Conservation (phyloP, 1,140 invertebrate genomes). For the Drosophila lowei region DNA sequence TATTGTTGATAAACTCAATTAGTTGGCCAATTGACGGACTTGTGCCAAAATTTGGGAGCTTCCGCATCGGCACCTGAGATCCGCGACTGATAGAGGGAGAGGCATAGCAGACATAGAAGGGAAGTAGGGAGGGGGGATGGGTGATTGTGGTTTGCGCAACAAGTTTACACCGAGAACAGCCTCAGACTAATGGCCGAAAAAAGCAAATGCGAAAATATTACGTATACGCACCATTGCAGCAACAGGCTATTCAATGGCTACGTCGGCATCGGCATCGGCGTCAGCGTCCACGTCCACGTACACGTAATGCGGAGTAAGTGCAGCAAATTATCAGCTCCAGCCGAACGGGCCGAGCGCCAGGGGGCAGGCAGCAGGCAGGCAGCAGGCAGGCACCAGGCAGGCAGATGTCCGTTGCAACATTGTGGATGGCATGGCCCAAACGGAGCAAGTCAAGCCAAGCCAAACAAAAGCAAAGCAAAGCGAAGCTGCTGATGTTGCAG, state of each 20-base stretch:
- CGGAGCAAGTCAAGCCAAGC: conserved; percentile 27
- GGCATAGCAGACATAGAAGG: conserved; percentile 3
- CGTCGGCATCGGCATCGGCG: conserved; percentile 7
- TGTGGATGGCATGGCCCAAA: conserved; percentile 26
- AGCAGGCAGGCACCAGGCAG: conserved; percentile 2
- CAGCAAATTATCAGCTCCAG: conserved; percentile 74
- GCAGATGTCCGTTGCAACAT: conserved; percentile 78
- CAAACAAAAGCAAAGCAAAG: conserved; percentile 59
- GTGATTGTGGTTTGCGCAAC: conserved; percentile 16
- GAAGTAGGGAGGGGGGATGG: not conserved
- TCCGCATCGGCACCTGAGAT: conserved; percentile 20
- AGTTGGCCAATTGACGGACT: conserved; percentile 49
- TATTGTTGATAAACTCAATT: conserved; percentile 71
- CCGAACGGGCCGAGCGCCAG: conserved; percentile 10
- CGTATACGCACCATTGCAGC: conserved; percentile 77
- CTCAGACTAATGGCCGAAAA: conserved; percentile 3
- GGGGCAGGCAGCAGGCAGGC: not conserved
- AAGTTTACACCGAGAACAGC: conserved; percentile 18
- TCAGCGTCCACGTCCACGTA: conserved; percentile 44
- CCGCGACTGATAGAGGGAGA: conserved; percentile 4
- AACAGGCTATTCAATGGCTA: conserved; percentile 46
- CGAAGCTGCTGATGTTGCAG: conserved; percentile 6
- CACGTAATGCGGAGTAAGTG: conserved; percentile 69
- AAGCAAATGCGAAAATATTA: conserved; percentile 52
- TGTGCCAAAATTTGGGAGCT: conserved; percentile 47